A percentile compares a stretch with the other conserved stretches of the same genome.
Conservation (phyloP, 2,888 invertebrate species). For the Criorhina ranunculi region DNA sequence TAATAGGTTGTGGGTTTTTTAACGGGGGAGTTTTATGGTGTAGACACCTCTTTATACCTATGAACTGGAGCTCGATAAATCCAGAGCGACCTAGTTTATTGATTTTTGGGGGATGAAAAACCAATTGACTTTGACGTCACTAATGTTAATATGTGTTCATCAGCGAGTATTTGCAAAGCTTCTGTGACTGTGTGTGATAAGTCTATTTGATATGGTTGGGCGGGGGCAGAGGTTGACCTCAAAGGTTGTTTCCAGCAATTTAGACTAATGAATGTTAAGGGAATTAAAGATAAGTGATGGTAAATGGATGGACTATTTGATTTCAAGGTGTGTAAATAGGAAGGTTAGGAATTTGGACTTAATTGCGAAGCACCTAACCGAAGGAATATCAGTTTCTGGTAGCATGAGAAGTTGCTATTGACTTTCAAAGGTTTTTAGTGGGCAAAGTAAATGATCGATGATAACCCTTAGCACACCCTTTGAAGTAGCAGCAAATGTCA, state of each 20-base stretch:
- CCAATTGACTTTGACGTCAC: slow-evolving; percentile 49
- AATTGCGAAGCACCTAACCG: too few species aligned
- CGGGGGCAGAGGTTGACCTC: slow-evolving; percentile 49
- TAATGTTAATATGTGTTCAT: slow-evolving; percentile 42
- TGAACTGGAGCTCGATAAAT: slow-evolving; percentile 54
- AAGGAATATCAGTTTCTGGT: too few species aligned
- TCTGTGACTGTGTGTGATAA: slow-evolving; percentile 52
- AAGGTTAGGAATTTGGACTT: neutral
- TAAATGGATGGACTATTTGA: slow-evolving; percentile 43
- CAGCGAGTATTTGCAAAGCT: slow-evolving; percentile 55
- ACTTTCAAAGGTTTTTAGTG: too few species aligned
- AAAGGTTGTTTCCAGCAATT: slow-evolving; percentile 33
- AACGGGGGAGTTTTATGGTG: slow-evolving; percentile 29
- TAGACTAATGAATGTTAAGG: slow-evolving; percentile 39
- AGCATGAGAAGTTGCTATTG: too few species aligned
- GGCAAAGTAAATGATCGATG: too few species aligned
- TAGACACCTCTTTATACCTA: slow-evolving; percentile 28
- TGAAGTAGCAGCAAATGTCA: too few species aligned
- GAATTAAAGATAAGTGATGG: slow-evolving; percentile 19
- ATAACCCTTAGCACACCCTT: too few species aligned
- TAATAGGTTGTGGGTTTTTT: slow-evolving; percentile 49
- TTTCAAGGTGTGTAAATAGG: neutral
- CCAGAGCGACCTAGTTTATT: slow-evolving; percentile 60
- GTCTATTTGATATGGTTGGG: slow-evolving; percentile 43
- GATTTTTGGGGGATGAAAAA: slow-evolving; percentile 58